These are phyloP conservation scores for Cryptocephalus moraei DNA, from an alignment of 2,888 invertebrate genomes.

Conservation along the genomic window DNA sequence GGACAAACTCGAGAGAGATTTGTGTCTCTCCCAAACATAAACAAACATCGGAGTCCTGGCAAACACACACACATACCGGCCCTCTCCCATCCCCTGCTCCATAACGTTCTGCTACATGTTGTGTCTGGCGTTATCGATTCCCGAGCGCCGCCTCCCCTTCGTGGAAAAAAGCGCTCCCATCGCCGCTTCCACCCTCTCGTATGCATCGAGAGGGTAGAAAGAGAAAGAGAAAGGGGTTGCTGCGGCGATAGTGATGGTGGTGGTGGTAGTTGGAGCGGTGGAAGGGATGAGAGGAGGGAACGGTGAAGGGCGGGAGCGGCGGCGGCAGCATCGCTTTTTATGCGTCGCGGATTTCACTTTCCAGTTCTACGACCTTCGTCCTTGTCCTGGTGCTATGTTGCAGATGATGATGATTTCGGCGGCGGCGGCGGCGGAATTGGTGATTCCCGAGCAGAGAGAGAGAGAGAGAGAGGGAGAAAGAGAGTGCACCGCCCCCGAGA, in stretches of 20 bases:
- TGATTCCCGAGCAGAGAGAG: neutral
- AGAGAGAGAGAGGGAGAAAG: neutral
- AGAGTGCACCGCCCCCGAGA: constrained; percentile 22
- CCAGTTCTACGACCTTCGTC: constrained; percentile 38
- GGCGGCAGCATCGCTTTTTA: constrained; percentile 21
- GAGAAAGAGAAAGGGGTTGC: no score
- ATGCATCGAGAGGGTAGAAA: neutral
- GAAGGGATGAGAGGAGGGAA: constrained; percentile 15
- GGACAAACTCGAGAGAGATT: no score
- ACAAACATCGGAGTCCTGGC: neutral
- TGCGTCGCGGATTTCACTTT: constrained; percentile 37
- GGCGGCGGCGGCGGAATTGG: neutral
- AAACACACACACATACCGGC: neutral
- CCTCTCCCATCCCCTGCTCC: neutral
- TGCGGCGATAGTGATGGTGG: neutral
- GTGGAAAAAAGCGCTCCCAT: neutral
- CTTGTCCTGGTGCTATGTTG: constrained; percentile 26
- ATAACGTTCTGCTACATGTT: constrained; percentile 21
- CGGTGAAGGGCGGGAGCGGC: constrained; percentile 13
- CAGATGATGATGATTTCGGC: neutral
- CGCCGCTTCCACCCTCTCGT: constrained; percentile 9
- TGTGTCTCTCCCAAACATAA: no score
- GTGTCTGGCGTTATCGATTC: constrained; percentile 47
- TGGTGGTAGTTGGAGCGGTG: neutral
- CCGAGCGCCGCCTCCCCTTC: constrained; percentile 1